Base-by-base conservation (phyloP, 2,888 invertebrate genomes). In the Plebejus melissa region DNA sequence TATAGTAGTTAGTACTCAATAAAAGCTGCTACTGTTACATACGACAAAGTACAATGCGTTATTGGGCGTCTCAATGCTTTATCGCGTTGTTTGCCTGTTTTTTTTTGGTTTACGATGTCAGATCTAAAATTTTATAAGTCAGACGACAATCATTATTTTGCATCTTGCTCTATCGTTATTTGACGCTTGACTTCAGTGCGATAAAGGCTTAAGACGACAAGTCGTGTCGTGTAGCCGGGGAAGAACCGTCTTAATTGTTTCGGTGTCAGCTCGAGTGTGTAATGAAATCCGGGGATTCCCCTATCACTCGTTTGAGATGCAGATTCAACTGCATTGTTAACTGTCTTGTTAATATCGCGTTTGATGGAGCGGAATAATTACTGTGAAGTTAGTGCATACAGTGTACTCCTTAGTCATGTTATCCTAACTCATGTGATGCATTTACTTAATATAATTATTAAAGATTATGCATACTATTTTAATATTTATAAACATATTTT, bases 271-370 rank as follows among this genome's bases (percentile, higher is more conserved):
- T 65, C 65, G 32, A 36, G 32, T 65, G 65, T 65, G 32, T 32
- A 32, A 65, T 32, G 65, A 65, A 36, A 65, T 65, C 65, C 65
- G 13, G 65, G 32, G 32, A 32, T 65, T 32, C 28, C 32, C 32
- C 32, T 60, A 32, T 65, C 65, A 36, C 65, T 65, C 65, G 65
- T 65, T 65, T 65, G 65, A 65, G 65, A 65, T 65, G 65, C 65
- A 32, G 65, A 65, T 36, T 65, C 28, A 65, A 32, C 11, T 65
- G 65, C 65, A 36, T 60, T 65, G 36, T 65, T 16, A 65, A 65
- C 65, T 65, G 32, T 65, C 65, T 65, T 36, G 65, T 60, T 60
- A 58, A 60, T 36, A 32, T 32, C 65, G 65, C 65, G 65, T 65
- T 32, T 13, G 65, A 65, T 36, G 32, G 65, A 32, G 65, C 28